phyloP scores from a whole-genome alignment of 1,140 invertebrate species.

The Oncopodura yosiiana region DNA sequence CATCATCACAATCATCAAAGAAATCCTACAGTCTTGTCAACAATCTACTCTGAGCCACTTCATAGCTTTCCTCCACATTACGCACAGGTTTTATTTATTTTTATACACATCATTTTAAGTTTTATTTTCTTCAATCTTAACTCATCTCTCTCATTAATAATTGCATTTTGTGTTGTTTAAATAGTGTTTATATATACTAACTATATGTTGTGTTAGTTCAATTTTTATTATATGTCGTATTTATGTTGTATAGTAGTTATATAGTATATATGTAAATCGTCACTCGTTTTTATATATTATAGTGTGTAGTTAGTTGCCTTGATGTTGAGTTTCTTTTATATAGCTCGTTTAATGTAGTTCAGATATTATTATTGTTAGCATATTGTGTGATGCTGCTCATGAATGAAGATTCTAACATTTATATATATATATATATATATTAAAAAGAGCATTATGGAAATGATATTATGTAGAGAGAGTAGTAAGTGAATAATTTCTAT shows the following conservation, averaged over 20 bases:
- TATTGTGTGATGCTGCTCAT: too few species aligned
- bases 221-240: slow-evolving; percentile 1
- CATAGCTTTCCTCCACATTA: slow-evolving; percentile 20
- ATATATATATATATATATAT: too few species aligned
- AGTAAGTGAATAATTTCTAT: too few species aligned
- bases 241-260: not conserved
- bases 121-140: slow-evolving; percentile 9
- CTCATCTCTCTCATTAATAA: not conserved
- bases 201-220: not conserved
- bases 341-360: too few species aligned
- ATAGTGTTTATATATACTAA: not conserved
- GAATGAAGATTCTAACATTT: too few species aligned
- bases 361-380: too few species aligned
- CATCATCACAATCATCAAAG: not conserved
- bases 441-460: too few species aligned
- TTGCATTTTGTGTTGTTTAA: not conserved
- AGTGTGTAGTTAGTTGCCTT: too few species aligned
- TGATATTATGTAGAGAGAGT: too few species aligned
- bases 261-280: too few species aligned
- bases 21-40: slow-evolving; percentile 15
- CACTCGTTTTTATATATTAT: too few species aligned
- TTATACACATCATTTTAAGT: slow-evolving; percentile 6
- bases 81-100: slow-evolving; percentile 19
- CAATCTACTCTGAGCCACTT: slow-evolving; percentile 25
- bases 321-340: too few species aligned